Percentiles rank a stretch among this genome's conserved stretches.
phyloP scores from a whole-genome alignment of 2,113 vertebrate genomes.

The Cottus gobio region DNA sequence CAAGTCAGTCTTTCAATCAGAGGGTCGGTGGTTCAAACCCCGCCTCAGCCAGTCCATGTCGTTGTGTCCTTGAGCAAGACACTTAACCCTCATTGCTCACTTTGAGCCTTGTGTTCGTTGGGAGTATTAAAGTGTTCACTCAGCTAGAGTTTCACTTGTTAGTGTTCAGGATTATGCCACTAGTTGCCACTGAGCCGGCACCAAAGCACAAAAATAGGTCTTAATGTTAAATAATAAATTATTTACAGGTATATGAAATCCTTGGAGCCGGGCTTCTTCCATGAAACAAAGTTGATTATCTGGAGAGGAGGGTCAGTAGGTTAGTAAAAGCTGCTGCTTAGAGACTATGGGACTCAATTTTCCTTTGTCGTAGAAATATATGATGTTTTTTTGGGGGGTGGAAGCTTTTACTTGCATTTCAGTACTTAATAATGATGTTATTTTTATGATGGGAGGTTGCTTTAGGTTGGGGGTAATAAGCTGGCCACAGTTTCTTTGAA shows the following conservation, averaged over 20 bases:
- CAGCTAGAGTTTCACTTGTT: constrained; percentile 35
- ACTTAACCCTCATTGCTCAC: no score
- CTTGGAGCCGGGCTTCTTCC: constrained; percentile 6
- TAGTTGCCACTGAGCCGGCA: constrained; percentile 13
- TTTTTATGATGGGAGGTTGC: background rate
- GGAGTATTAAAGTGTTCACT: constrained; percentile 44
- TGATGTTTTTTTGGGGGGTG: background rate
- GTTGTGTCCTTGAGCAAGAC: no score
- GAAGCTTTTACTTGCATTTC: constrained; percentile 6
- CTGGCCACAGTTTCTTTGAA: background rate
- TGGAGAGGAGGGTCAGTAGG: constrained; percentile 13
- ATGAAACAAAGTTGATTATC: constrained; percentile 46
- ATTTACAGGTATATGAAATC: constrained; percentile 39
- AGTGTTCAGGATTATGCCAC: constrained; percentile 18
- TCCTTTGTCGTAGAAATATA: constrained; percentile 42
- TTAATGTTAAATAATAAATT: constrained; percentile 50
- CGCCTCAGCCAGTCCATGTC: no score
- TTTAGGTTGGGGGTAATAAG: background rate
- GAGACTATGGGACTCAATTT: constrained; percentile 13
- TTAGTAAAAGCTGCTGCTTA: constrained; percentile 18
- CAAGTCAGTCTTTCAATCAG: no score
- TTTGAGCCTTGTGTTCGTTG: constrained; percentile 13
- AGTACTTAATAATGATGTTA: background rate
- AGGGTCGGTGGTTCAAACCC: no score
- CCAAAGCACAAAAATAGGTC: constrained; percentile 40